A percentile compares a stretch with the other conserved stretches of the same genome.
Conservation (phyloP, 2,888 invertebrate genomes). For the Leucophora obtusa region DNA sequence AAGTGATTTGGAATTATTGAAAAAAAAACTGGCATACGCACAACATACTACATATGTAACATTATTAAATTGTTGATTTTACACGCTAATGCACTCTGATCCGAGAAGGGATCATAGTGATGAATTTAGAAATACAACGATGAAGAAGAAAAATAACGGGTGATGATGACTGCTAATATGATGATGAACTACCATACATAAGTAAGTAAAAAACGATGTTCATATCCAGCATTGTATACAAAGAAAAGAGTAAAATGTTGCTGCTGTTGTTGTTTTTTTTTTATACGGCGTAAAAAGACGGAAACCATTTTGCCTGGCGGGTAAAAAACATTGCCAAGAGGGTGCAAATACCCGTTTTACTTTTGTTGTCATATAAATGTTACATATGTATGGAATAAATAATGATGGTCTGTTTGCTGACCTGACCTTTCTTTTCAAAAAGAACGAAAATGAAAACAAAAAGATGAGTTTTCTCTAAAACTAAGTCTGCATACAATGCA, state of each 20-base stretch:
- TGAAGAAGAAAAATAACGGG: slow-evolving; percentile 10
- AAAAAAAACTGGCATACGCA: slow-evolving; percentile 32
- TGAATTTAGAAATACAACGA: neutral
- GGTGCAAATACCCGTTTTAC: slow-evolving; percentile 42
- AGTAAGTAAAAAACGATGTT: slow-evolving; percentile 64
- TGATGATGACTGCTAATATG: slow-evolving; percentile 54
- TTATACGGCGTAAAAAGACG: slow-evolving; percentile 67
- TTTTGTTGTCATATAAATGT: slow-evolving; percentile 30
- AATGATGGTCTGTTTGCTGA: slow-evolving; percentile 59
- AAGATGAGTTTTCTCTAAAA: slow-evolving; percentile 39
- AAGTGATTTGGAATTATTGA: neutral
- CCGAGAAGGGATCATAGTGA: slow-evolving; percentile 29
- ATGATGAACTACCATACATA: slow-evolving; percentile 30
- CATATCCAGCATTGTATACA: slow-evolving; percentile 60
- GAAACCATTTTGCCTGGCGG: slow-evolving; percentile 72
- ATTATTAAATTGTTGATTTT: slow-evolving; percentile 62
- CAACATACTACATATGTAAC: slow-evolving; percentile 3
- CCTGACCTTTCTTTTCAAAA: slow-evolving; percentile 58
- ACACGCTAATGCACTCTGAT: slow-evolving; percentile 56
- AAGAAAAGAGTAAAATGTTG: slow-evolving; percentile 52
- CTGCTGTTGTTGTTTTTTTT: slow-evolving; percentile 26
- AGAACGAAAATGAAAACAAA: slow-evolving; percentile 4
- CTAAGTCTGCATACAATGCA: slow-evolving; percentile 28
- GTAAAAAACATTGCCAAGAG: slow-evolving; percentile 49
- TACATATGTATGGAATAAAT: slow-evolving; percentile 48